Conservation (phyloP, 1,140 invertebrate genomes). For the Odontomachus brunneus region DNA sequence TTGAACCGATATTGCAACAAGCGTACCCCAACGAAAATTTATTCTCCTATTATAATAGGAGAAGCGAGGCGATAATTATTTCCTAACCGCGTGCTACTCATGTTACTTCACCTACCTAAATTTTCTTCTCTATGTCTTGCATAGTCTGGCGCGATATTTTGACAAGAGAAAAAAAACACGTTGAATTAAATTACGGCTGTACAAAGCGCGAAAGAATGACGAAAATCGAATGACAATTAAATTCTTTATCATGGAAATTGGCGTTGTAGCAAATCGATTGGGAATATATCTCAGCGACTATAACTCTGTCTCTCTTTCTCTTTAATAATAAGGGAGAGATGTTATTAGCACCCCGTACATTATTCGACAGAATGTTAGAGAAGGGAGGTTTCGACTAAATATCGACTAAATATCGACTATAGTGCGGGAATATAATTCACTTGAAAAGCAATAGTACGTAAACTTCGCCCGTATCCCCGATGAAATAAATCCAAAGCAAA, state of each 20-base stretch:
- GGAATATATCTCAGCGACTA: background rate
- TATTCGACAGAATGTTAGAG: too few species aligned
- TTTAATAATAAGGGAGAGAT: background rate
- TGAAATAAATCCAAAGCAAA: too few species aligned
- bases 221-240: conserved; percentile 12
- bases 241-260: background rate
- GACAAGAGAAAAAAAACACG: background rate
- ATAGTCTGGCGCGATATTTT: conserved; percentile 6
- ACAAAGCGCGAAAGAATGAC: background rate
- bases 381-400: too few species aligned
- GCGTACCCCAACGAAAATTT: background rate
- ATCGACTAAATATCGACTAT: too few species aligned
- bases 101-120: conserved; percentile 32
- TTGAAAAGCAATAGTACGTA: too few species aligned
- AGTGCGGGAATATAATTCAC: too few species aligned
- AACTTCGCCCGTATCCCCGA: too few species aligned
- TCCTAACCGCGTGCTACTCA: conserved; percentile 1
- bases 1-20: conserved; percentile 15
- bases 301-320: background rate
- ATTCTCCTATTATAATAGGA: conserved; percentile 13
- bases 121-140: background rate
- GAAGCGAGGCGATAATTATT: conserved; percentile 37
- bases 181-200: conserved; percentile 20
- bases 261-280: background rate
- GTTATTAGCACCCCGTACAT: background rate